Evolutionary conservation across 2,797 vertebrate genomes (phyloP).

Genomic region (Apogon talboti): DNA sequence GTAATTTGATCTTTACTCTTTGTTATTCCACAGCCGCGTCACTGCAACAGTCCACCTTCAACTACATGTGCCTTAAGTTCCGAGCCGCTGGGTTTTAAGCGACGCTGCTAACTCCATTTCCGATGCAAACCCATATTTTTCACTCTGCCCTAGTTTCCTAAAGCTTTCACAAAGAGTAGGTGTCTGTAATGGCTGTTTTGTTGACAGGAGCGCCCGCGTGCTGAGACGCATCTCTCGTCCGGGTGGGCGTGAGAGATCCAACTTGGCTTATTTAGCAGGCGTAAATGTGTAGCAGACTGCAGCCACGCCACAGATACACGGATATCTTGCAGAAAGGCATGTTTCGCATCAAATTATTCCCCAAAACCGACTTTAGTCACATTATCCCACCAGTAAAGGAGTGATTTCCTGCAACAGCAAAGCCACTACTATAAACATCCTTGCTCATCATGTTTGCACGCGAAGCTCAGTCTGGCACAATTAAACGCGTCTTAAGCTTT

Average conservation of each 20-base stretch:
- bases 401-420: constrained; percentile 1
- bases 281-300: constrained; percentile 37
- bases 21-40: constrained; percentile 74
- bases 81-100: constrained; percentile 4
- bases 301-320: not conserved
- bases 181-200: constrained; percentile 61
- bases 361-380: constrained; percentile 16
- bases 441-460: constrained; percentile 9
- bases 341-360: not conserved
- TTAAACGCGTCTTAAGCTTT: not conserved
- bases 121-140: accelerated
- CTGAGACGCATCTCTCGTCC: constrained; percentile 61
- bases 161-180: not conserved
- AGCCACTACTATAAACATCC: constrained; percentile 52
- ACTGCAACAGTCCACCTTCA: constrained; percentile 64
- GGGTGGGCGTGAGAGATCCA: constrained; percentile 81
- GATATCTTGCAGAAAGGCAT: accelerated
- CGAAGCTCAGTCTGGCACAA: constrained; percentile 5
- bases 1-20: constrained; percentile 80
- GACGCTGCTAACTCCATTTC: not conserved
- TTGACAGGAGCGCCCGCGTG: constrained; percentile 78
- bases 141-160: not conserved
- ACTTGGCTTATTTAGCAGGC: constrained; percentile 61
- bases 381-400: not conserved
- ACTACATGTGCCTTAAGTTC: constrained; percentile 74